Evolutionary conservation across 2,888 invertebrate genomes (phyloP).

Genomic region (Barypeithes pellucidus): DNA sequence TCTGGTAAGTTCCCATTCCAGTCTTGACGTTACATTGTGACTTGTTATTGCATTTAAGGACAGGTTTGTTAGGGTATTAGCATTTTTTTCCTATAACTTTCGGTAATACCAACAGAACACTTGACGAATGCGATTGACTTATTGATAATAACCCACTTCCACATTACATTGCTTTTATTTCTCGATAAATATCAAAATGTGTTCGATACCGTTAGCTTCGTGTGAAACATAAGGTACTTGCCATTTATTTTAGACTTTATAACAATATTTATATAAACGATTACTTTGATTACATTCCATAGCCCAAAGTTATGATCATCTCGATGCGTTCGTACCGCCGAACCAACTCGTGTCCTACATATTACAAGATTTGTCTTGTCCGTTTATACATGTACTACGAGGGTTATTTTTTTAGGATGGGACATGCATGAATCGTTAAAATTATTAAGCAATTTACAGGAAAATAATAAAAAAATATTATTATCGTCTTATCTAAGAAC

Average conservation of each 20-base stretch:
- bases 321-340: background rate
- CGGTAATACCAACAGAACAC: background rate
- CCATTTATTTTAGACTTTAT: constrained; percentile 40
- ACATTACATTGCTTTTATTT: constrained; percentile 12
- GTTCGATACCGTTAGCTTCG: constrained; percentile 28
- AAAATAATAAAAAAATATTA: too few species aligned
- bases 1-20: too few species aligned
- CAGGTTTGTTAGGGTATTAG: too few species aligned
- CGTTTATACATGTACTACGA: constrained; percentile 1
- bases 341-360: background rate
- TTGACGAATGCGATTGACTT: background rate
- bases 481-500: too few species aligned
- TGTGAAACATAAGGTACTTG: constrained; percentile 34
- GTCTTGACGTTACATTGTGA: too few species aligned
- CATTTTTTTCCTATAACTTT: too few species aligned
- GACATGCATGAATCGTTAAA: too few species aligned
- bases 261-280: constrained; percentile 34
- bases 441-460: too few species aligned
- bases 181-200: constrained; percentile 31
- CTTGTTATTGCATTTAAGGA: too few species aligned
- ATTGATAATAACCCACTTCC: constrained; percentile 3
- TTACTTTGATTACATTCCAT: constrained; percentile 17
- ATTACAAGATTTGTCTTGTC: background rate
- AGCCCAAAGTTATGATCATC: constrained; percentile 18
- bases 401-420: background rate